Percentiles rank a stretch among this genome's conserved stretches.
These are phyloP conservation scores for Drosophila lutescens DNA, from an alignment of 2,888 invertebrate genomes.

Conservation along the genomic window DNA sequence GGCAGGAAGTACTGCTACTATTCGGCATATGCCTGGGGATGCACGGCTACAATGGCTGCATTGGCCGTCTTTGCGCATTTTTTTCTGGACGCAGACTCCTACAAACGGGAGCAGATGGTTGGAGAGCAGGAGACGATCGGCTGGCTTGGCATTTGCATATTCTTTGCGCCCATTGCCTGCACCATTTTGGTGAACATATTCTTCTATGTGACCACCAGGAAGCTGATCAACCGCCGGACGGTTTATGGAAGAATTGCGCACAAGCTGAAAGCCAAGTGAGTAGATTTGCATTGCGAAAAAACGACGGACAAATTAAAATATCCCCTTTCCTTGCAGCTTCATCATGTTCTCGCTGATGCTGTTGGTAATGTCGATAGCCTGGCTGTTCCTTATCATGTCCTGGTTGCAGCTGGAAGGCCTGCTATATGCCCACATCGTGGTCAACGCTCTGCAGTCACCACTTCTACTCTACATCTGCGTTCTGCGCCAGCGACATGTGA, in stretches of 20 bases:
- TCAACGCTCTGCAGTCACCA: slow-evolving; percentile 91
- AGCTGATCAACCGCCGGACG: slow-evolving; percentile 91
- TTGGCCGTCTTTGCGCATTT: slow-evolving; percentile 93
- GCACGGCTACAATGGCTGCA: slow-evolving; percentile 89
- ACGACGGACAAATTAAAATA: not conserved
- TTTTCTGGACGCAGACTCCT: slow-evolving; percentile 87
- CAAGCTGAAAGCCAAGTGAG: slow-evolving; percentile 92
- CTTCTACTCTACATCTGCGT: slow-evolving; percentile 91
- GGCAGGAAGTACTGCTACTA: slow-evolving; percentile 95
- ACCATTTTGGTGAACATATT: slow-evolving; percentile 91
- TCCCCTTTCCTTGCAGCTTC: slow-evolving; percentile 86
- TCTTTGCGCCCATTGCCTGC: slow-evolving; percentile 92
- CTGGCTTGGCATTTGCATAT: slow-evolving; percentile 92
- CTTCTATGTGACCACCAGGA: slow-evolving; percentile 91
- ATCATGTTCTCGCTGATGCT: slow-evolving; percentile 91
- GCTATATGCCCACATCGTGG: slow-evolving; percentile 90
- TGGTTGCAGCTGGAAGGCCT: slow-evolving; percentile 90
- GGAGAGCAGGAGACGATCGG: slow-evolving; percentile 91
- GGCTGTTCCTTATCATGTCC: slow-evolving; percentile 91
- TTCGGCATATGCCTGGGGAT: slow-evolving; percentile 92
- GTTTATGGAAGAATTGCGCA: slow-evolving; percentile 94
- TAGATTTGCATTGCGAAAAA: not conserved
- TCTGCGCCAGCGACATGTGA: slow-evolving; percentile 91
- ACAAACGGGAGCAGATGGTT: slow-evolving; percentile 85
- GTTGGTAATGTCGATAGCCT: slow-evolving; percentile 89